Evolutionary conservation across 1,140 invertebrate species (phyloP).

Genomic region (Psilanteris sp.): DNA sequence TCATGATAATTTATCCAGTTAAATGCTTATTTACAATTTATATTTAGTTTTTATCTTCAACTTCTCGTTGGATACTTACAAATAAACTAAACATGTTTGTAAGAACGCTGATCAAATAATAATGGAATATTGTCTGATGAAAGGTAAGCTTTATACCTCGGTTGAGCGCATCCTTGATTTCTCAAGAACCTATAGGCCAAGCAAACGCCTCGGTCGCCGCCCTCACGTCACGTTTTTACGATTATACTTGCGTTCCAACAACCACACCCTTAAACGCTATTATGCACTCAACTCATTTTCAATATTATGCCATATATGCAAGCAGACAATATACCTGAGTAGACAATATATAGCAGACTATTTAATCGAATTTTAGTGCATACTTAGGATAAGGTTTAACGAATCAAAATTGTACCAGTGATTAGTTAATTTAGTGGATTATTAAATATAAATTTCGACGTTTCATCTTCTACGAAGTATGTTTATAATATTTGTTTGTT

Average conservation of each 20-base stretch:
- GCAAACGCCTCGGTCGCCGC: slow-evolving; percentile 57
- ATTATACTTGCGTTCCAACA: slow-evolving; percentile 28
- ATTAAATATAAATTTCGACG: too few relatives aligned
- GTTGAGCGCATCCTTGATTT: slow-evolving; percentile 60
- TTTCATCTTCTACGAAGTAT: too few relatives aligned
- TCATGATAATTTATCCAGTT: too few relatives aligned
- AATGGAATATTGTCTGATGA: slow-evolving; percentile 64
- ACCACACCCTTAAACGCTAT: slow-evolving; percentile 48
- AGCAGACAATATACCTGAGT: too few relatives aligned
- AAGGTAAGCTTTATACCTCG: slow-evolving; percentile 75
- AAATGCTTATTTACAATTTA: too few relatives aligned
- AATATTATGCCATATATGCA: slow-evolving; percentile 19
- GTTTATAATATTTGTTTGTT: too few relatives aligned
- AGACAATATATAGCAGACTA: too few relatives aligned
- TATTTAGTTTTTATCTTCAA: too few relatives aligned
- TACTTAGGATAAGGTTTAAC: too few relatives aligned
- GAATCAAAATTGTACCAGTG: too few relatives aligned
- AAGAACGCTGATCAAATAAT: slow-evolving; percentile 58
- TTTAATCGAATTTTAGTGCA: too few relatives aligned
- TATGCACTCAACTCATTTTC: slow-evolving; percentile 17
- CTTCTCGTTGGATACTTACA: slow-evolving; percentile 66
- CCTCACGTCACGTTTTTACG: slow-evolving; percentile 50
- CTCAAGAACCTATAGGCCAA: slow-evolving; percentile 62
- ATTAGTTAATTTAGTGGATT: too few relatives aligned
- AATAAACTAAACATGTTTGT: slow-evolving; percentile 65